Conservation (phyloP, 2,113 vertebrate species). For the Colinus virginianus region DNA sequence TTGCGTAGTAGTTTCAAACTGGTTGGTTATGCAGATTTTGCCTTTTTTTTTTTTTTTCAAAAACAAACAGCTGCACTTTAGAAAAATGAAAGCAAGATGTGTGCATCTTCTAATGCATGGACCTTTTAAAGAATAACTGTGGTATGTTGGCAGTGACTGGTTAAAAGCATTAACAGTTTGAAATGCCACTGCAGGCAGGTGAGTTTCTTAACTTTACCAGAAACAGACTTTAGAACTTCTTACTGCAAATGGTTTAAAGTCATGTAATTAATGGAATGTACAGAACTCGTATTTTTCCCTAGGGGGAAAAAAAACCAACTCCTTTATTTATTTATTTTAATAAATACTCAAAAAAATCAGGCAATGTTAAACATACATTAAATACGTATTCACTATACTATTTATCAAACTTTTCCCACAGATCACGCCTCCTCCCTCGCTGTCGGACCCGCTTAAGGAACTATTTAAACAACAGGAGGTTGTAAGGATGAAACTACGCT, state of each 20-base stretch:
- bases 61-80: neutral
- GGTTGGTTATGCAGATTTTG: neutral
- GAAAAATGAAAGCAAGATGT: neutral
- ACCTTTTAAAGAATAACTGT: neutral
- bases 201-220: neutral
- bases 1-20: neutral
- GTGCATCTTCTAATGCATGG: neutral
- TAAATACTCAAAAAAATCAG: neutral
- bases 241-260: neutral
- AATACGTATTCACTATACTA: neutral
- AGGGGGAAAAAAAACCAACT: neutral
- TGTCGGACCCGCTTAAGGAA: slow-evolving; percentile 95
- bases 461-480: slow-evolving; percentile 98
- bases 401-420: slow-evolving; percentile 62
- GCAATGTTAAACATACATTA: neutral
- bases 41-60: neutral
- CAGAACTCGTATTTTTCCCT: neutral
- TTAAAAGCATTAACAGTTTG: neutral
- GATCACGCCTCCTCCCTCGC: slow-evolving; percentile 97
- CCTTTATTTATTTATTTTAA: neutral
- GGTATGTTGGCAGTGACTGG: neutral
- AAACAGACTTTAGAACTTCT: neutral
- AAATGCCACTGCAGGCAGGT: neutral
- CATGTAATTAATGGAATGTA: neutral
- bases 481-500: slow-evolving; percentile 95